Evolutionary conservation across 2,888 invertebrate species (phyloP), one percentile per base, ranked within the genome.

Genomic region (Melinaea menophilus): DNA sequence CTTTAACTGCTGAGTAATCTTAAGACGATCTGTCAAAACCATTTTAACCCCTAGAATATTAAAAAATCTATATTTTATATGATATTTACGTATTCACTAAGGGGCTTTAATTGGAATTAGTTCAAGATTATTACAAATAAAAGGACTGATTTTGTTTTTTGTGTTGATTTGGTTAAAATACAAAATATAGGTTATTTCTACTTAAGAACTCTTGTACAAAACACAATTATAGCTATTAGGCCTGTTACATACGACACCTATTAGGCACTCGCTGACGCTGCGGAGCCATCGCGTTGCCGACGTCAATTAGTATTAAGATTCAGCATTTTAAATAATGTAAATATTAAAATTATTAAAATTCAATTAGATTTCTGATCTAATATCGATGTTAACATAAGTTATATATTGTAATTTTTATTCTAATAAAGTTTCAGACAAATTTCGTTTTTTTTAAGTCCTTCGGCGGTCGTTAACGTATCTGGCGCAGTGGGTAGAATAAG

Each of bases 401-500:
- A n/a, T 13, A 48, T 13, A 48, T 5, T 48, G 2, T 37, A n/a
- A 22, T 22, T 56, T 56, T 13, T n/a, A 35, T 56, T 55, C 45
- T 51, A 59, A 41, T 55, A 33, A 59, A 5, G 51, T 45, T 41
- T 59, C 13, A n/a, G 48, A 35, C 35, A 5, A 35, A 33, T 47
- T 58, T 58, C 46, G n/a, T n/a, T n/a, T n/a, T n/a, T n/a, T 47
- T 58, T 58, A 35, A 58, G 58, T 48, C 55, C 55, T 55, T 33
- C 60, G 60, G 46, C 60, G 45, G 55, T 55, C 9, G 60, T 55
- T 45, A 35, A 60, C 55, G 55, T 54, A n/a, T n/a, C n/a, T n/a
- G 56, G 57, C 55, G 57, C 57, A 58, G 58, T 56, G 57, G 58
- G 58, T 62, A 56, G 59, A 41, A 58, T 55, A 59, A 11, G 11